Base-by-base conservation (phyloP, 2,113 vertebrate genomes). In the Hemicordylus capensis region DNA sequence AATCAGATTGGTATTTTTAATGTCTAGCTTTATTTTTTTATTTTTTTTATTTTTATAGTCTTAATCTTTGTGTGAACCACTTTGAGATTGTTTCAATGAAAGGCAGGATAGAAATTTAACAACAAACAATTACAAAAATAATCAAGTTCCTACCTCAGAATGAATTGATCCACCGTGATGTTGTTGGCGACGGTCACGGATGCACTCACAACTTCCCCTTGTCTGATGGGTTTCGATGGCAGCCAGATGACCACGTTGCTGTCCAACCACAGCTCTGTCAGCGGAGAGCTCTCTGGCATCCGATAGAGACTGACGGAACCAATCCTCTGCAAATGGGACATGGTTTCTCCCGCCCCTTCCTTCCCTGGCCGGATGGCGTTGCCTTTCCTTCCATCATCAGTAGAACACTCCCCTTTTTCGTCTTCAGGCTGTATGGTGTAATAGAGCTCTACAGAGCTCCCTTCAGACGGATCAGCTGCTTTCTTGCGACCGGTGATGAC, bases 101-200 rank as follows among this genome's bases (percentile, higher is more conserved):
- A n/a, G n/a, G n/a, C n/a, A n/a, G n/a, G n/a, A n/a, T n/a, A n/a
- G n/a, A n/a, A n/a, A n/a, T n/a, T n/a, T n/a, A n/a, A n/a, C n/a
- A n/a, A n/a, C n/a, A n/a, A n/a, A n/a, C n/a, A n/a, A n/a, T n/a
- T n/a, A n/a, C n/a, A n/a, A n/a, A n/a, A n/a, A n/a, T n/a, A n/a
- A n/a, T n/a, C n/a, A n/a, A n/a, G n/a, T n/a, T 84, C 86, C 70
- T 96, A 99, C 99, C 98, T 98, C 89, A 99, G 95, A 11, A 97
- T 95, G 94, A 99, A 99, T 90, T 97, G 96, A 83, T 98, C 98
- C 95, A 98, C 96, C 0, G 97, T 97, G 69, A 98, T 97, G 67
- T 97, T 97, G 84, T 96, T 96, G 22, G 97, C 93, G 6, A 97
- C 77, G 0, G 96, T 96, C 91, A 99, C 95, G 4, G 95, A 97